These are phyloP conservation scores for Enteromius anoplus DNA, from an alignment of 2,797 vertebrate genomes.

Conservation along the genomic window DNA sequence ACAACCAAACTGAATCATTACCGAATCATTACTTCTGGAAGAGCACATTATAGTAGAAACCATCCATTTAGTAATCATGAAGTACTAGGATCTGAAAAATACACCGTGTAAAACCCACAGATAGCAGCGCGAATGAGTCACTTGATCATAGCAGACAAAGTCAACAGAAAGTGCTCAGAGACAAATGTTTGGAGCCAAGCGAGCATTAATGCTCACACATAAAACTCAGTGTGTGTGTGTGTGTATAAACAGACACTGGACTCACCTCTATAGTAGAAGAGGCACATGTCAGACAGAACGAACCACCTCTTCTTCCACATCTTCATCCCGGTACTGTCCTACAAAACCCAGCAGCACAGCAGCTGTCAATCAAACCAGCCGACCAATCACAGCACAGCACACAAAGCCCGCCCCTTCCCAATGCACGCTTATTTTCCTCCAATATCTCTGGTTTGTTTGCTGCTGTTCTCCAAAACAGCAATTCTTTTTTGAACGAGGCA, in stretches of 20 bases:
- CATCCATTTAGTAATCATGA: background rate
- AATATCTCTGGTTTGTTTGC: slow-evolving; percentile 2
- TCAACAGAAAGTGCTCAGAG: background rate
- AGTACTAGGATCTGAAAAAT: background rate
- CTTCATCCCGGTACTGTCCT: slow-evolving; percentile 99
- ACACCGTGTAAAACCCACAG: background rate
- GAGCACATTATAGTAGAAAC: background rate
- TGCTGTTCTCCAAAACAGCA: background rate
- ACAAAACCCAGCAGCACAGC: slow-evolving; percentile 37
- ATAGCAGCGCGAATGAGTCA: background rate
- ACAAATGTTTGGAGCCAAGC: background rate
- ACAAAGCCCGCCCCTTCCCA: background rate
- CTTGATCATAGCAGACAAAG: background rate
- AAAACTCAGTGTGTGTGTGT: no score
- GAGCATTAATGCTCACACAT: background rate
- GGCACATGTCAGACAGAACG: slow-evolving; percentile 94
- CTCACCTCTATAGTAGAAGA: slow-evolving; percentile 99
- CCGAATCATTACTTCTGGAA: background rate
- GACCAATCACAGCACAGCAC: slow-evolving; percentile 21
- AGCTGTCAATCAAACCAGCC: slow-evolving; percentile 4
- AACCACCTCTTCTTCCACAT: slow-evolving; percentile 99
- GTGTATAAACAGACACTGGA: slow-evolving; percentile 21
- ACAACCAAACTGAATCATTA: background rate
- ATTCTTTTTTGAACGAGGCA: background rate
- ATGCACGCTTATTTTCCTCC: background rate